Percentiles rank a stretch among this genome's conserved stretches.
phyloP scores from a whole-genome alignment of 2,888 invertebrate genomes.

The Acleris emargana region DNA sequence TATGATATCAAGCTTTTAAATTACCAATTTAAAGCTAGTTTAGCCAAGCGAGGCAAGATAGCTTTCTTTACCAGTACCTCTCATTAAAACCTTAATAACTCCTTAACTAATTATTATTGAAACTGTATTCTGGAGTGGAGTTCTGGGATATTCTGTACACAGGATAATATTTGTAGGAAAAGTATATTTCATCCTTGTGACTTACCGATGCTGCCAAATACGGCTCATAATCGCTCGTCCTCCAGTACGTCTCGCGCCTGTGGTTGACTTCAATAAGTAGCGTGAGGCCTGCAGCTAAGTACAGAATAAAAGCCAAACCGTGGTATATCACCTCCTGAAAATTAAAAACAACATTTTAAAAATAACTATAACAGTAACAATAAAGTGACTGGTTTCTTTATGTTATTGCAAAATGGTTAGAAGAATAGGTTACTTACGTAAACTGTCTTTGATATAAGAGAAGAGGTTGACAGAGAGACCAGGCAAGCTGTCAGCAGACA shows the following conservation, averaged over 20 bases:
- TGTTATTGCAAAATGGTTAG: no score
- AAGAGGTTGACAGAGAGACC: constrained; percentile 87
- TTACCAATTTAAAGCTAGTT: no score
- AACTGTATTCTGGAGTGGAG: no score
- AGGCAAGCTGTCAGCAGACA: constrained; percentile 87
- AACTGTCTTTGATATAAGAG: constrained; percentile 88
- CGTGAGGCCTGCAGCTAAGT: constrained; percentile 88
- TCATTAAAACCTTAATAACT: no score
- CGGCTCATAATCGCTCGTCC: constrained; percentile 84
- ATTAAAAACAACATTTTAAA: background rate
- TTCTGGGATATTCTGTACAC: no score
- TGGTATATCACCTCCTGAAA: constrained; percentile 93
- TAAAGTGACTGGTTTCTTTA: no score
- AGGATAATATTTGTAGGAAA: no score
- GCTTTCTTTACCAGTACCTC: no score
- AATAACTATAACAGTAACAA: background rate
- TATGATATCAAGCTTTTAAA: no score
- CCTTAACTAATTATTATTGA: no score
- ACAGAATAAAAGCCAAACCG: constrained; percentile 87
- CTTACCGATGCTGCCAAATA: constrained; percentile 90
- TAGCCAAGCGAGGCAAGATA: no score
- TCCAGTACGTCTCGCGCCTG: constrained; percentile 67
- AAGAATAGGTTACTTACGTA: constrained; percentile 75
- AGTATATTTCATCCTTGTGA: constrained; percentile 38
- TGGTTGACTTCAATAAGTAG: constrained; percentile 87